A percentile compares a stretch with the other conserved stretches of the same genome.
Conservation (phyloP, 2,797 vertebrate genomes). For the Anniella stebbinsi region DNA sequence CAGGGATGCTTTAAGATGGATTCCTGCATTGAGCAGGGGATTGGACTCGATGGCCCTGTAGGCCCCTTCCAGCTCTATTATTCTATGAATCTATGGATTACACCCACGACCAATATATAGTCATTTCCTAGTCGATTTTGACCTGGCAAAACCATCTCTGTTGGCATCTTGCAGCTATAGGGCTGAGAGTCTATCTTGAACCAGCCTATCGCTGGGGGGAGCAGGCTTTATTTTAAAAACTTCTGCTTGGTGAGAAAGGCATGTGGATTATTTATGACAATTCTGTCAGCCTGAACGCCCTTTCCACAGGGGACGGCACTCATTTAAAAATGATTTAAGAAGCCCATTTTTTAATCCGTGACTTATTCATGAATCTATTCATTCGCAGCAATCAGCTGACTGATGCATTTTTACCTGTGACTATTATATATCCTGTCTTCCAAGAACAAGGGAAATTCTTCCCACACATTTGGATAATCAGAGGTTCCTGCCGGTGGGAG, state of each 20-base stretch:
- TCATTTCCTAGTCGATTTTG: neutral
- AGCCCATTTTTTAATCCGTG: neutral
- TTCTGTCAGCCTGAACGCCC: neutral
- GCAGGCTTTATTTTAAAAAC: neutral
- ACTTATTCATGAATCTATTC: neutral
- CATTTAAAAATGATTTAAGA: slow-evolving; percentile 10
- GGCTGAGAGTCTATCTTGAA: neutral
- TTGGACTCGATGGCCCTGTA: no score
- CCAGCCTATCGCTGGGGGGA: neutral
- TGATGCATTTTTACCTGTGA: neutral
- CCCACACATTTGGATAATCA: neutral
- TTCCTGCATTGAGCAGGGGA: no score
- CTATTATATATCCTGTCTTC: neutral
- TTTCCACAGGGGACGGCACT: neutral
- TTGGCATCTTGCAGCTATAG: neutral
- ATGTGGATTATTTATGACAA: neutral
- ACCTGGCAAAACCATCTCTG: neutral
- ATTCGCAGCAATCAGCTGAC: neutral
- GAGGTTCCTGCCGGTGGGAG: no score
- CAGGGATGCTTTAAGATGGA: no score
- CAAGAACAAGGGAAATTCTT: neutral
- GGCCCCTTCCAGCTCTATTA: no score
- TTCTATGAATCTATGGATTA: no score
- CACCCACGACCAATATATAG: no score
- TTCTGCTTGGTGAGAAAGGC: neutral